These are phyloP conservation scores for Haliaeetus leucogaster DNA, from an alignment of 2,113 vertebrate species.

Conservation along the genomic window DNA sequence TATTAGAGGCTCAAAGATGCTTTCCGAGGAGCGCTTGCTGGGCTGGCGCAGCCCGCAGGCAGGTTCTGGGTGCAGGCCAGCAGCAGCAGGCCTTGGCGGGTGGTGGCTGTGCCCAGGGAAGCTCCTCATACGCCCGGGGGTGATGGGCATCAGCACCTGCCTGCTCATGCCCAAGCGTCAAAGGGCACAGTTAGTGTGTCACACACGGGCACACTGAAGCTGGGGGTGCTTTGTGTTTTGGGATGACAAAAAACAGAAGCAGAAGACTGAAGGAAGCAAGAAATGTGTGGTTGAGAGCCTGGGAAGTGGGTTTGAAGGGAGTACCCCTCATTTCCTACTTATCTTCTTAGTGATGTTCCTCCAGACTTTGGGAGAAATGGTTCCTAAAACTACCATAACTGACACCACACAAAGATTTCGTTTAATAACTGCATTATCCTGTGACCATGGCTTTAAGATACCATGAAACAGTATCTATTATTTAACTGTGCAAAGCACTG, in stretches of 20 bases:
- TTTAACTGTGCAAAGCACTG: background rate
- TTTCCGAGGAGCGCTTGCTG: fast-evolving
- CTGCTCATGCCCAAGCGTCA: fast-evolving
- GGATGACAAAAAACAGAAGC: background rate
- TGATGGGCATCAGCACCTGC: fast-evolving
- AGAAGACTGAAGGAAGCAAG: background rate
- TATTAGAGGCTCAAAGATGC: too few relatives aligned
- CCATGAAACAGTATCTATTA: background rate
- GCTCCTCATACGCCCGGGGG: fast-evolving
- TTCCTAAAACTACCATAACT: background rate
- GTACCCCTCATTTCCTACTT: background rate
- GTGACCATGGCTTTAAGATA: background rate
- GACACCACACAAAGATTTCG: background rate
- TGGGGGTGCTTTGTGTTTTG: too few relatives aligned
- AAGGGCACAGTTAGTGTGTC: background rate
- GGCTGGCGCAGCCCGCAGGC: too few relatives aligned
- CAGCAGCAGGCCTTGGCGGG: fast-evolving
- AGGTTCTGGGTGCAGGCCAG: too few relatives aligned
- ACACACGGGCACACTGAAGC: background rate
- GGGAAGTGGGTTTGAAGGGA: background rate
- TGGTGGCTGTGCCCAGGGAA: too few relatives aligned
- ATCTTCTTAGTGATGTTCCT: background rate
- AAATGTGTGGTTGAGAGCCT: background rate
- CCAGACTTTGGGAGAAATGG: background rate
- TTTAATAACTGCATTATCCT: background rate